Conservation (phyloP, 2,888 invertebrate genomes). For the Drosophila kuntzei region DNA sequence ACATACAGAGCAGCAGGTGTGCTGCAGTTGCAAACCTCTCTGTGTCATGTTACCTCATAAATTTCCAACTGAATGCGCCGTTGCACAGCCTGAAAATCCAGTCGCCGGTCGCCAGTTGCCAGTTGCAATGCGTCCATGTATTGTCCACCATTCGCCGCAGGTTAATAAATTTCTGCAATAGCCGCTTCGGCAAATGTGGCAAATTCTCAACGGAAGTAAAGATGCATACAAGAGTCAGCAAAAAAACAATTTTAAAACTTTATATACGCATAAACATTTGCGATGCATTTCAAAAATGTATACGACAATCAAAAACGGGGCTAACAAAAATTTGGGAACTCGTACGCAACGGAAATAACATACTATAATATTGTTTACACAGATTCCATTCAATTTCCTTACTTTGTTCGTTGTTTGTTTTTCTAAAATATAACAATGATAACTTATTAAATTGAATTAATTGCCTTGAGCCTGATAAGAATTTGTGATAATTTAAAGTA, state of each 20-base stretch:
- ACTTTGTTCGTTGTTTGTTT: neutral
- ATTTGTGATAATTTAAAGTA: neutral
- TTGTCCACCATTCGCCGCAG: constrained; percentile 49
- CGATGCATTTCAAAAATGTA: constrained; percentile 62
- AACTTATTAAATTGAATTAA: neutral
- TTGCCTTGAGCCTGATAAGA: neutral
- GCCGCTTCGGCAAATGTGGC: constrained; percentile 66
- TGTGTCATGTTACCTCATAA: constrained; percentile 74
- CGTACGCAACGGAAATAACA: constrained; percentile 64
- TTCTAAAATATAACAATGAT: neutral
- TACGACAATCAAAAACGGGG: constrained; percentile 3
- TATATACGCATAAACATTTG: constrained; percentile 71
- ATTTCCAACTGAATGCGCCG: constrained; percentile 82
- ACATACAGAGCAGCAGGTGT: constrained; percentile 45
- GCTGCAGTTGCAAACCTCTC: constrained; percentile 45
- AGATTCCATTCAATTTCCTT: constrained; percentile 15
- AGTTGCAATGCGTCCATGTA: constrained; percentile 15
- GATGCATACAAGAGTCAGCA: constrained; percentile 20
- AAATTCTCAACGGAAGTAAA: constrained; percentile 74
- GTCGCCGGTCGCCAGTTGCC: constrained; percentile 56
- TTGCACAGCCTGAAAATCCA: constrained; percentile 76
- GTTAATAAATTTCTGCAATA: constrained; percentile 76
- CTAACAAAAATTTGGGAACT: constrained; percentile 47
- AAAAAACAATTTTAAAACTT: constrained; percentile 32
- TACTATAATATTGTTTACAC: constrained; percentile 56